phyloP scores from a whole-genome alignment of 2,888 invertebrate species.

The Caenorhabditis sp. region DNA sequence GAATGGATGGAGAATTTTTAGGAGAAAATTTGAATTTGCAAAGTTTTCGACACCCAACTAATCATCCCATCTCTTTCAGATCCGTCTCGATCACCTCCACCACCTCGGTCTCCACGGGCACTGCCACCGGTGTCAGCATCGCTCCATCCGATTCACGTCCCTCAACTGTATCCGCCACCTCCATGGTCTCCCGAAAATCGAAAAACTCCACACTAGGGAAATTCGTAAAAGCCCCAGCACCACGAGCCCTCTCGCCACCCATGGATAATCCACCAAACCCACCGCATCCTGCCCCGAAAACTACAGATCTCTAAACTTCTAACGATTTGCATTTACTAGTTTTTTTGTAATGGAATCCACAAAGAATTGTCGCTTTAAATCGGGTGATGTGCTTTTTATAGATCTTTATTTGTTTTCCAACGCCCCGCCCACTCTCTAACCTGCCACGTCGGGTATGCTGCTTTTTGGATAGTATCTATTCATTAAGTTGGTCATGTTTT shows the following conservation, averaged over 20 bases:
- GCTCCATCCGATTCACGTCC: constrained; percentile 35
- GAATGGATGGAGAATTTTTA: too few relatives aligned
- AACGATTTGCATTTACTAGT: constrained; percentile 2
- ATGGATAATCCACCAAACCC: constrained; percentile 29
- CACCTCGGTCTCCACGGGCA: constrained; percentile 13
- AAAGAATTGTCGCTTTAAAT: neutral
- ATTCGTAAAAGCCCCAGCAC: constrained; percentile 52
- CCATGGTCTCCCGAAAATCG: constrained; percentile 12
- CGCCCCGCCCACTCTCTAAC: neutral
- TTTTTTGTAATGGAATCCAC: neutral
- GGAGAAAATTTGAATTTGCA: neutral
- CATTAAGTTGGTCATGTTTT: constrained; percentile 4
- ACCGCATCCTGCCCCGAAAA: neutral
- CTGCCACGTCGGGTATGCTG: constrained; percentile 4
- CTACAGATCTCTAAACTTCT: neutral
- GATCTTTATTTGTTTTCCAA: constrained; percentile 14
- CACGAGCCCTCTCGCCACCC: constrained; percentile 57
- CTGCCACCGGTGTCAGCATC: constrained; percentile 9
- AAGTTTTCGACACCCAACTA: too few relatives aligned
- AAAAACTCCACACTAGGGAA: constrained; percentile 40
- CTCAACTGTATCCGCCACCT: constrained; percentile 34
- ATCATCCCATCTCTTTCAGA: constrained; percentile 3
- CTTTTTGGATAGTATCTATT: constrained; percentile 59
- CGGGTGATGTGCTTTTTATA: constrained; percentile 18
- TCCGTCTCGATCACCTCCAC: constrained; percentile 25